phyloP scores from a whole-genome alignment of 2,113 vertebrate genomes.

The Melanerpes aurifrons region DNA sequence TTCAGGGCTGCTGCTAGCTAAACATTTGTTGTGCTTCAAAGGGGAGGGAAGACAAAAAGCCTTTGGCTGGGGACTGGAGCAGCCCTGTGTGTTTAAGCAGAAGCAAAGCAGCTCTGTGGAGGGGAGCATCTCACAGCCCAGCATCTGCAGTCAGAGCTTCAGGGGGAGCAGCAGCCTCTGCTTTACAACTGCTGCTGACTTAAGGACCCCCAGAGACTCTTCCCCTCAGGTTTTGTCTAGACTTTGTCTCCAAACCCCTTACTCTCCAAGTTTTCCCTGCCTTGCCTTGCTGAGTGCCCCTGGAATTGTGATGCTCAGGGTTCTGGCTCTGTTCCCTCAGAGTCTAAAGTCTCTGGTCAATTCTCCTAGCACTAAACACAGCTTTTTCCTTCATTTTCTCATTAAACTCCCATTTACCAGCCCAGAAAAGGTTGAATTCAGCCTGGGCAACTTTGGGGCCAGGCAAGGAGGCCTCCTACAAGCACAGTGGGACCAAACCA shows the following conservation, averaged over 20 bases:
- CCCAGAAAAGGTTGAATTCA: background rate
- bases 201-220: background rate
- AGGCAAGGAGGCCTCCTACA: background rate
- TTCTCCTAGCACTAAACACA: background rate
- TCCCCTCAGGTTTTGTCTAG: background rate
- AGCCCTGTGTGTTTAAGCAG: background rate
- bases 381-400: background rate
- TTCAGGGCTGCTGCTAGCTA: background rate
- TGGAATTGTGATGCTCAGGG: fast-evolving
- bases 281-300: background rate
- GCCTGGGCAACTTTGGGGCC: background rate
- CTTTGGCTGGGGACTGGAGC: background rate
- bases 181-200: background rate
- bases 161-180: background rate
- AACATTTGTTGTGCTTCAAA: background rate
- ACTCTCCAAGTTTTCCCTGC: background rate
- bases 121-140: background rate
- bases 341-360: background rate
- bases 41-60: background rate
- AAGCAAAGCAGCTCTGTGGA: background rate
- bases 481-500: background rate
- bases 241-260: background rate
- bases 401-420: background rate
- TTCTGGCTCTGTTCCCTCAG: background rate
- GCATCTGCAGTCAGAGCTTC: background rate